These are phyloP conservation scores for Lepidostoma basale DNA, from an alignment of 1,140 invertebrate species.

Conservation along the genomic window DNA sequence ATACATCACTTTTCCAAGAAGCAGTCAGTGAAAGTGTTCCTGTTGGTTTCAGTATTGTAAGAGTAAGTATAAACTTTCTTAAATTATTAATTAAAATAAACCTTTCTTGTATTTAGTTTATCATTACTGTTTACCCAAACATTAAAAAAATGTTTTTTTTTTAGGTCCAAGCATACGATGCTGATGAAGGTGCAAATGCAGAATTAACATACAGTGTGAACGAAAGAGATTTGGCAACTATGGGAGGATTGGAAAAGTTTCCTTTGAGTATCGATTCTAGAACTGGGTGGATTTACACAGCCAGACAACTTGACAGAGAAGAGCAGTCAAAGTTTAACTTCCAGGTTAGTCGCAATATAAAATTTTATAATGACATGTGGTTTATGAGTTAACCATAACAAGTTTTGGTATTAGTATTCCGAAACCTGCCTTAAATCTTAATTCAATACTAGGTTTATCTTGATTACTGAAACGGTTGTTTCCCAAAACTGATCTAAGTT, in stretches of 20 bases:
- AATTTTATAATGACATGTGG: too few species aligned
- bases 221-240: slow-evolving; percentile 67
- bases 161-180: slow-evolving; percentile 88
- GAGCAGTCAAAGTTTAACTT: slow-evolving; percentile 82
- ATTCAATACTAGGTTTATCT: too few species aligned
- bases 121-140: neutral
- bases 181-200: slow-evolving; percentile 86
- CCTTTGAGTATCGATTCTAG: slow-evolving; percentile 83
- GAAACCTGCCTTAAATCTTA: too few species aligned
- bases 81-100: neutral
- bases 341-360: slow-evolving; percentile 64
- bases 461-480: too few species aligned
- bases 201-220: slow-evolving; percentile 80
- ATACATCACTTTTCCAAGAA: slow-evolving; percentile 91
- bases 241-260: slow-evolving; percentile 72
- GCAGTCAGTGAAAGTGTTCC: slow-evolving; percentile 90
- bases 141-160: slow-evolving; percentile 8
- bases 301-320: slow-evolving; percentile 87
- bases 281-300: slow-evolving; percentile 91
- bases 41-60: slow-evolving; percentile 81
- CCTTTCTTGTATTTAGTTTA: too few species aligned
- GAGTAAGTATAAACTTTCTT: slow-evolving; percentile 56
- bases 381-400: too few species aligned
- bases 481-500: too few species aligned
- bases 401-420: too few species aligned